Evolutionary conservation across 2,113 vertebrate species (phyloP).

Genomic region (Chaenogobius annularis): DNA sequence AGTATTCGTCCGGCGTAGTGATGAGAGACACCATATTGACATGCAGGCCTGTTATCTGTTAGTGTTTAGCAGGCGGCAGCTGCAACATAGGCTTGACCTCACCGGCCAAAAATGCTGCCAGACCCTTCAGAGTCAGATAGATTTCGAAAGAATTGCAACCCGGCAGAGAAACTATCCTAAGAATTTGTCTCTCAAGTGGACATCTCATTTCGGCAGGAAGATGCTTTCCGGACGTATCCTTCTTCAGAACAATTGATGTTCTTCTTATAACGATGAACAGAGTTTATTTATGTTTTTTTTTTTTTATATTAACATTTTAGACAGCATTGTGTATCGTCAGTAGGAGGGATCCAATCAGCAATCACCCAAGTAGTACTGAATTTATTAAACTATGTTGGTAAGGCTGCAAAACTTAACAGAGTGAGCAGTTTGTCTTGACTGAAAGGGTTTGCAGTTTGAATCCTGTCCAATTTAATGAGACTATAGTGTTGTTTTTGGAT

Average conservation of each 20-base stretch:
- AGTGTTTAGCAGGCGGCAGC: slow-evolving; percentile 61
- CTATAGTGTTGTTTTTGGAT: too few species aligned
- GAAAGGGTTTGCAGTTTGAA: neutral
- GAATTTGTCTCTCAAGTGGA: slow-evolving; percentile 31
- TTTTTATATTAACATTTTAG: too few species aligned
- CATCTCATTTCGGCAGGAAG: slow-evolving; percentile 24
- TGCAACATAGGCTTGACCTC: slow-evolving; percentile 63
- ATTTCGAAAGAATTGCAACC: slow-evolving; percentile 46
- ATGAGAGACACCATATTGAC: slow-evolving; percentile 33
- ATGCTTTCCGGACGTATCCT: too few species aligned
- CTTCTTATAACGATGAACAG: neutral
- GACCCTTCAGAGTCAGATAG: slow-evolving; percentile 50
- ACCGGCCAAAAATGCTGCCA: slow-evolving; percentile 63
- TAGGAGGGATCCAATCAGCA: neutral
- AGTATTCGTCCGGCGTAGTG: slow-evolving; percentile 20
- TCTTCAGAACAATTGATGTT: neutral
- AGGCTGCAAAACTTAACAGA: neutral
- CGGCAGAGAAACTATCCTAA: slow-evolving; percentile 44
- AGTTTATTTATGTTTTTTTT: too few species aligned
- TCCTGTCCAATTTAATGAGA: too few species aligned
- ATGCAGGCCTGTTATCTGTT: slow-evolving; percentile 63
- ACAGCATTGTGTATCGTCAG: neutral
- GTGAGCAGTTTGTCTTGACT: neutral
- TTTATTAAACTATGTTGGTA: neutral
- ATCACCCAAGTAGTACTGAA: neutral